Conservation (phyloP, 2,888 invertebrate species). For the Nomada fabriciana region DNA sequence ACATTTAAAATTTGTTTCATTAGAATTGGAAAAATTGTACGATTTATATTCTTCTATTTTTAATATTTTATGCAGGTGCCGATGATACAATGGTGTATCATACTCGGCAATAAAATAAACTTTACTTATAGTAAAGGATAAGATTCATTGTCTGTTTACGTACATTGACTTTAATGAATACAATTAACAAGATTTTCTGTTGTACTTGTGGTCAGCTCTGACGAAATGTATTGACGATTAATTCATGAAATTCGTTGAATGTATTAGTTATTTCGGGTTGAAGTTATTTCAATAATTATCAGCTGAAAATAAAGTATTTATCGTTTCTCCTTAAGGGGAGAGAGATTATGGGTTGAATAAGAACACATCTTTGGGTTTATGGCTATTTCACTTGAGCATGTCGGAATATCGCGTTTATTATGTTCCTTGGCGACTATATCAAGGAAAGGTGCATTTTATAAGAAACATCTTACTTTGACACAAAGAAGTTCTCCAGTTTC, state of each 20-base stretch:
- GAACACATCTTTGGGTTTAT: slow-evolving; percentile 21
- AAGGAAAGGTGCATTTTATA: not conserved
- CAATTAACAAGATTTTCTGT: too few relatives aligned
- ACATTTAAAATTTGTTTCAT: not conserved
- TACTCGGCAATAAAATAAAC: too few relatives aligned
- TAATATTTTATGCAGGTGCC: too few relatives aligned
- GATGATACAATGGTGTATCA: too few relatives aligned
- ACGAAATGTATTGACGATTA: too few relatives aligned
- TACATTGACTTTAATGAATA: too few relatives aligned
- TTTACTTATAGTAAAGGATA: too few relatives aligned
- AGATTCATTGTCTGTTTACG: too few relatives aligned
- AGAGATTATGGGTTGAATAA: not conserved
- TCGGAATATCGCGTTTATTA: slow-evolving; percentile 20
- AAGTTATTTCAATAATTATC: not conserved
- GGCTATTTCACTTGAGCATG: not conserved
- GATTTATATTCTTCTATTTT: too few relatives aligned
- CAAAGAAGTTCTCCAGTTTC: not conserved
- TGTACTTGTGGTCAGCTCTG: too few relatives aligned
- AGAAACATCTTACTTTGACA: not conserved
- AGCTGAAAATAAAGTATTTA: not conserved
- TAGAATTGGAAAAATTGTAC: too few relatives aligned
- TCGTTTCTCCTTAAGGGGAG: not conserved
- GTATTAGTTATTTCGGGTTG: too few relatives aligned
- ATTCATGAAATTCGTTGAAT: not conserved
- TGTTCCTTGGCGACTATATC: slow-evolving; percentile 6